Conservation (phyloP, 2,888 invertebrate genomes). For the Drosophila lacicola region DNA sequence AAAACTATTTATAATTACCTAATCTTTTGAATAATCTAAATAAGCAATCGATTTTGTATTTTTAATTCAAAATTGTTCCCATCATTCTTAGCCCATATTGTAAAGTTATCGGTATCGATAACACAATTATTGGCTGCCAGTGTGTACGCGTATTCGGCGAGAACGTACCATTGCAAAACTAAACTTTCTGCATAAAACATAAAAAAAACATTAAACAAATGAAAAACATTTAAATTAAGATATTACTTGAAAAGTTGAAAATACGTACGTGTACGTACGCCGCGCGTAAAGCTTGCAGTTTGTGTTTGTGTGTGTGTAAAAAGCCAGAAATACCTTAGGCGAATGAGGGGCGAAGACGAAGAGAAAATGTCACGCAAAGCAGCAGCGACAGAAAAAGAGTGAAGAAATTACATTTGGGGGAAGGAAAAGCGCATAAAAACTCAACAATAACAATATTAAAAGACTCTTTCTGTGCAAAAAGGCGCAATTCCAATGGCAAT, state of each 20-base stretch:
- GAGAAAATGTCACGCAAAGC: constrained; percentile 82
- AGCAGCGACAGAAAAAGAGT: constrained; percentile 76
- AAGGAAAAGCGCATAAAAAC: constrained; percentile 62
- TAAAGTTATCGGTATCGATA: constrained; percentile 59
- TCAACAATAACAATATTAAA: constrained; percentile 66
- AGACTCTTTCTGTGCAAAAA: constrained; percentile 37
- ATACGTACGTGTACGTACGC: constrained; percentile 34
- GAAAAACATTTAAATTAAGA: constrained; percentile 56
- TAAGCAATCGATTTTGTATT: constrained; percentile 5
- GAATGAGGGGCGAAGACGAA: constrained; percentile 70
- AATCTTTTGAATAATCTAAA: not conserved
- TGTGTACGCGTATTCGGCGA: constrained; percentile 65
- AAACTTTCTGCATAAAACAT: constrained; percentile 72
- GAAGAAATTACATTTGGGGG: constrained; percentile 70
- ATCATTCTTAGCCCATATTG: constrained; percentile 35
- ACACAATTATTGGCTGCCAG: constrained; percentile 54
- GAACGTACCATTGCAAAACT: constrained; percentile 73
- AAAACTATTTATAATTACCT: not conserved
- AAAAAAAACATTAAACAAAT: constrained; percentile 78
- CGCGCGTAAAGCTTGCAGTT: constrained; percentile 25
- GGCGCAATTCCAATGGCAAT: constrained; percentile 57
- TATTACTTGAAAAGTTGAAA: constrained; percentile 42
- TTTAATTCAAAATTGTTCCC: constrained; percentile 61
- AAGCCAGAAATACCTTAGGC: constrained; percentile 49
- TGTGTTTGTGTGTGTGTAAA: constrained; percentile 54